Conservation (phyloP, 2,797 vertebrate genomes). For the Sphenodon punctatus region DNA sequence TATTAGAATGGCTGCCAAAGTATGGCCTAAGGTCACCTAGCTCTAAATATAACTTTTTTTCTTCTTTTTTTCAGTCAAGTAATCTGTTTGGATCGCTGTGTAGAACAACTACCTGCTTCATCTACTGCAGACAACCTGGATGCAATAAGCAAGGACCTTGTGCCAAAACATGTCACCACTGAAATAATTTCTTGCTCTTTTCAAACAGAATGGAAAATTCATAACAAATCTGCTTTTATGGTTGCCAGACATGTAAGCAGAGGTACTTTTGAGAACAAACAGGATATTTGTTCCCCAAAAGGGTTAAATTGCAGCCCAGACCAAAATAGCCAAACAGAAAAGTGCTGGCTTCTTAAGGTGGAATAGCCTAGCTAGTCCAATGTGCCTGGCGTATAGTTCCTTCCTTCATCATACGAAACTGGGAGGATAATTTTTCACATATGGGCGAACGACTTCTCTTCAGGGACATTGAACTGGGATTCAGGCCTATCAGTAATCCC, state of each 20-base stretch:
- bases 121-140: not conserved
- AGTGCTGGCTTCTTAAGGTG: too few species aligned
- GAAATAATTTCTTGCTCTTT: not conserved
- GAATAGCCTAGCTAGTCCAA: not conserved
- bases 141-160: not conserved
- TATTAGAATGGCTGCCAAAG: conserved; percentile 20
- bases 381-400: not conserved
- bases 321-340: not conserved
- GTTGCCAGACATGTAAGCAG: not conserved
- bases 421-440: not conserved
- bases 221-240: not conserved
- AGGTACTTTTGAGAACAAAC: not conserved
- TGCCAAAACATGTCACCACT: not conserved
- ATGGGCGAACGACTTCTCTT: not conserved
- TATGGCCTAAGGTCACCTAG: not conserved
- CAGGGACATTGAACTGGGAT: not conserved
- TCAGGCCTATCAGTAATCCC: not conserved
- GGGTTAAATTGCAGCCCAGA: not conserved
- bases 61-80: not conserved
- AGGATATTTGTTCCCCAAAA: not conserved
- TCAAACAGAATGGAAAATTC: not conserved
- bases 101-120: not conserved
- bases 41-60: conserved; percentile 16
- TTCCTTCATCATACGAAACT: not conserved
- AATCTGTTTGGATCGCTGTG: not conserved